These are phyloP conservation scores for Tricholaema leucomelas DNA, from an alignment of 2,113 vertebrate species.

Conservation along the genomic window DNA sequence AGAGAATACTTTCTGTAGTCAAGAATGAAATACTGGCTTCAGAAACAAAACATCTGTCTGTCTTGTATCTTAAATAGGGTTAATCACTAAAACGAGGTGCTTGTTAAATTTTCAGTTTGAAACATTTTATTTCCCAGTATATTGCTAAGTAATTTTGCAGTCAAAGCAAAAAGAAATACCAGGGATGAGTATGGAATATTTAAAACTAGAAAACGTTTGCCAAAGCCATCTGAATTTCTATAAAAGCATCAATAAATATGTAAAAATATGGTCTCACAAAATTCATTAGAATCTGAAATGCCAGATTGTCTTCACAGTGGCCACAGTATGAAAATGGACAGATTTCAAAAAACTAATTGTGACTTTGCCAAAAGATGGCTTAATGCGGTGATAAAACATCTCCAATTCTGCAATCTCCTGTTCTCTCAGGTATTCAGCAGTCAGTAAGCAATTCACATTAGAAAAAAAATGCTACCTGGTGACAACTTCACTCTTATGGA, in stretches of 20 bases:
- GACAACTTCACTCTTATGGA: neutral
- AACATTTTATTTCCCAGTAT: slow-evolving; percentile 59
- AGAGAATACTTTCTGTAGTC: neutral
- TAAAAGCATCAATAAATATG: slow-evolving; percentile 47
- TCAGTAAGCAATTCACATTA: slow-evolving; percentile 1
- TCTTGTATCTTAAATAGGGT: neutral
- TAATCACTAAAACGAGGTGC: slow-evolving; percentile 25
- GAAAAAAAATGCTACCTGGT: neutral
- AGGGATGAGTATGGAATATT: slow-evolving; percentile 23
- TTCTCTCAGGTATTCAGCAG: slow-evolving; percentile 9
- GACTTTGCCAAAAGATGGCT: slow-evolving; percentile 21
- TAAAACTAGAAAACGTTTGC: slow-evolving; percentile 40
- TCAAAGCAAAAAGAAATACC: slow-evolving; percentile 43
- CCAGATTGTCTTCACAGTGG: slow-evolving; percentile 11
- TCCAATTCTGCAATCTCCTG: slow-evolving; percentile 21
- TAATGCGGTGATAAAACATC: neutral
- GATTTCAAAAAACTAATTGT: slow-evolving; percentile 8
- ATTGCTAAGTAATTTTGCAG: slow-evolving; percentile 41
- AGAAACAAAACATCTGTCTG: neutral
- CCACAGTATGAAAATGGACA: neutral
- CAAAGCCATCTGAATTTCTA: neutral
- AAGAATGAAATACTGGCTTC: neutral
- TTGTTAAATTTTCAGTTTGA: slow-evolving; percentile 32
- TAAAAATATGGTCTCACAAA: neutral
- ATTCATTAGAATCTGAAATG: slow-evolving; percentile 2